A percentile compares a stretch with the other conserved stretches of the same genome.
Evolutionary conservation across 2,888 invertebrate species (phyloP).

Genomic region (Chymomyza procnemis): DNA sequence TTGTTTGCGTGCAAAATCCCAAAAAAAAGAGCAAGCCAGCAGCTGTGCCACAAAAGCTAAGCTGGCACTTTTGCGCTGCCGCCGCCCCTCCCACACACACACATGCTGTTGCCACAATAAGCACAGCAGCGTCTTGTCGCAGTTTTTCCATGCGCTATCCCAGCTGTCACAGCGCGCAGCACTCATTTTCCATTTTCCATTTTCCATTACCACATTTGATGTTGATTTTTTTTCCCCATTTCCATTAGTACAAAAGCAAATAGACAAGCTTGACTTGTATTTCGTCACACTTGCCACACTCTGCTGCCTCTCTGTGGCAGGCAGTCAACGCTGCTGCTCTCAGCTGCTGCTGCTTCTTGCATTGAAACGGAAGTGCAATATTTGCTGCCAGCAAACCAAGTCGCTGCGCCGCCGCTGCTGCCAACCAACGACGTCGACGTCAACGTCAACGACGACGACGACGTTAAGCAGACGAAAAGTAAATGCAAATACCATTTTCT

Average conservation of each 20-base stretch:
- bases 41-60: not conserved
- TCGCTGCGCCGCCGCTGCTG: not conserved
- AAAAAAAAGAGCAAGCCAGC: not conserved
- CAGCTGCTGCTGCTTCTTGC: slow-evolving; percentile 6
- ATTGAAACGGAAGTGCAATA: slow-evolving; percentile 66
- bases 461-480: not conserved
- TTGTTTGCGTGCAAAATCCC: not conserved
- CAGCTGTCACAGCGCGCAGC: not conserved
- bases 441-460: not conserved
- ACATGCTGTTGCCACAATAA: not conserved
- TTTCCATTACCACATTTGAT: not conserved
- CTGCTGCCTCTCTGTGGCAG: not conserved
- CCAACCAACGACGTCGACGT: not conserved
- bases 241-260: slow-evolving; percentile 64
- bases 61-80: too few species aligned
- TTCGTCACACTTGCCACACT: slow-evolving; percentile 38
- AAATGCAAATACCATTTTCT: not conserved
- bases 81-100: not conserved
- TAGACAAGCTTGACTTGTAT: slow-evolving; percentile 69
- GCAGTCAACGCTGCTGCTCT: not conserved
- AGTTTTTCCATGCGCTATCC: slow-evolving; percentile 15
- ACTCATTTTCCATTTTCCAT: not conserved
- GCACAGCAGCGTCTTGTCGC: not conserved
- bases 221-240: slow-evolving; percentile 15
- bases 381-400: slow-evolving; percentile 41